Evolutionary conservation across 2,888 invertebrate genomes (phyloP).

Genomic region (Chydorus sphaericus): DNA sequence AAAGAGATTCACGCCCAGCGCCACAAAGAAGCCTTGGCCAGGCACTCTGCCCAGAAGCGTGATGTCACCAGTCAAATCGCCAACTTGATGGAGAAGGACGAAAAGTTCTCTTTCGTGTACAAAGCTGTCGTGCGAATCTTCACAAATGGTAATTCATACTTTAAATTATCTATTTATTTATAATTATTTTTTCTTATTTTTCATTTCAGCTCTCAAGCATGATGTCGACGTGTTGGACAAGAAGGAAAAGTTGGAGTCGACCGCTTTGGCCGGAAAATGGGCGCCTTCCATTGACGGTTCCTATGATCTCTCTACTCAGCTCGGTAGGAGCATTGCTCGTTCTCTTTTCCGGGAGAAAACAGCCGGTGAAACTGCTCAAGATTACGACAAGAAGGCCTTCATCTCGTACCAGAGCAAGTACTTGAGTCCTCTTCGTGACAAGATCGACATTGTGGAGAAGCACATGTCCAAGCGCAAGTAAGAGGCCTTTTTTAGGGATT

Average conservation of each 20-base stretch:
- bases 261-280: slow-evolving; percentile 18
- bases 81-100: no score
- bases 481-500: no score
- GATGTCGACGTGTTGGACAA: slow-evolving; percentile 12
- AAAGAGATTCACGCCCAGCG: neutral
- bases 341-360: slow-evolving; percentile 7
- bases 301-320: slow-evolving; percentile 17
- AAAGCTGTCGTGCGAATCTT: no score
- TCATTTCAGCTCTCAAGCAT: slow-evolving; percentile 15
- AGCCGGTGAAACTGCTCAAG: neutral
- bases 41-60: no score
- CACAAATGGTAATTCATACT: no score
- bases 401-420: slow-evolving; percentile 17
- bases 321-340: slow-evolving; percentile 16
- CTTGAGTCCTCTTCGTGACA: slow-evolving; percentile 16
- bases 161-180: no score
- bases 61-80: no score
- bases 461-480: slow-evolving; percentile 16
- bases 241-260: neutral
- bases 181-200: slow-evolving; percentile 16
- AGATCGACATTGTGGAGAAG: slow-evolving; percentile 15
- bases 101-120: no score
- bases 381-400: slow-evolving; percentile 4
- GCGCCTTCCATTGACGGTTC: slow-evolving; percentile 18
- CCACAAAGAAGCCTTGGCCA: neutral